A percentile compares a stretch with the other conserved stretches of the same genome.
phyloP scores from a whole-genome alignment of 2,113 vertebrate species.

The human (Homo sapiens) region GRCh38 chr17:76578001-76578500 shows the following conservation, averaged over 20 bases:
- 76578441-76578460: neutral
- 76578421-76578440: neutral
- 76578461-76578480: neutral
- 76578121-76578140: too few relatives aligned
- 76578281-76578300: neutral
- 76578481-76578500: neutral
- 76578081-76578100: neutral
- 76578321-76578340: neutral
- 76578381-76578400: neutral
- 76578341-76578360: neutral
- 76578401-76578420: neutral
- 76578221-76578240: neutral
- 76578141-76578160: neutral
- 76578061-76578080: neutral
- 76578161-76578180: neutral
- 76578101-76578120: neutral
- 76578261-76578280: rapidly evolving
- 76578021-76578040: neutral
- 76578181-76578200: neutral
- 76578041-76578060: neutral
- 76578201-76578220: neutral
- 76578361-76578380: neutral
- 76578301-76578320: rapidly evolving
- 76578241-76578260: neutral
- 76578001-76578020: neutral